Base-by-base conservation (phyloP, 2,888 invertebrate species). In the Aspidapion aeneum region DNA sequence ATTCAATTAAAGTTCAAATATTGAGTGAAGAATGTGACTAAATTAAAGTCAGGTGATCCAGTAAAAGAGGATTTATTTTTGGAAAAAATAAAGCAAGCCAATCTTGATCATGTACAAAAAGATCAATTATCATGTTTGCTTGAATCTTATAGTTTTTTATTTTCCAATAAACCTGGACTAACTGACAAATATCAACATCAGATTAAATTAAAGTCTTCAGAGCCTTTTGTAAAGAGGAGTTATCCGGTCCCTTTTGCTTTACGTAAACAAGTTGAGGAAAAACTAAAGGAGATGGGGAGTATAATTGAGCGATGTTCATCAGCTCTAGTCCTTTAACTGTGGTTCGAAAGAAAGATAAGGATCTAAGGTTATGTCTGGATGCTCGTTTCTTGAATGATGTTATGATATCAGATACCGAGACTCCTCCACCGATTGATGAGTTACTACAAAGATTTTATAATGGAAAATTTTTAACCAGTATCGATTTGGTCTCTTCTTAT, bases 401-500 rank as follows among this genome's bases (percentile, higher is more conserved):
- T 21, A 75, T 77, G 55, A 67, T 72, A 19, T 64, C 70, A 0
- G 74, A 77, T 60, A 65, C 71, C 3, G 75, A 75, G 52, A 62
- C 69, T 12, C 70, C 69, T n/a, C 54, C 55, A 9, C 63, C 66
- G 18, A 59, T 65, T 3, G 68, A 69, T 49, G 69, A 71, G 49
- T 51, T 71, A 17, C 52, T 71, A 21, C 65, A 62, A 48, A 58
- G 55, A 35, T 62, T 54, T 35, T 5, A 21, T 19, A 20, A 17
- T 1, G 2, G 21, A 1, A 17, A n/a, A 35, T 22, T 18, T 59
- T 48, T 63, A n/a, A 21, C 48, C 20, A 55, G 51, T 18, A n/a
- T 64, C 1, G 64, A 64, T 64, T 18, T 64, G 12, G 21, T 22
- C 19, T 9, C 63, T 35, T 65, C 64, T 1, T 69, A 68, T 57